phyloP scores from a whole-genome alignment of 2,888 invertebrate species.

The Acanthosepion lycidas region DNA sequence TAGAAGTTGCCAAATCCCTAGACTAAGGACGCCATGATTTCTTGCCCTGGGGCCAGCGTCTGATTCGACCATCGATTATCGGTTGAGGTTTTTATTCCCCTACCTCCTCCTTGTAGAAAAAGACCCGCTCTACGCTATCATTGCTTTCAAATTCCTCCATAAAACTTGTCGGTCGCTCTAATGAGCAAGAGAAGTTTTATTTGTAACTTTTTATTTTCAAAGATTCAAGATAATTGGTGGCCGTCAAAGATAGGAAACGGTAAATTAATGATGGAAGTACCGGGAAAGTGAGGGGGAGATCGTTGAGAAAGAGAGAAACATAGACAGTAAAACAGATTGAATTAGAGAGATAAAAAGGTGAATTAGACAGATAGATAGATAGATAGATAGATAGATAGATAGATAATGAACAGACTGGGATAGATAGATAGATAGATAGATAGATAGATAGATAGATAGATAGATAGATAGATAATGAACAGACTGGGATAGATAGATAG shows the following conservation, averaged over 20 bases:
- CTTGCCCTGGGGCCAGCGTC: neutral
- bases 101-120: neutral
- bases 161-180: neutral
- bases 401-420: too few relatives aligned
- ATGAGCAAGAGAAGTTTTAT: neutral
- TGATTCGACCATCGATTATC: slow-evolving; percentile 23
- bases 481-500: neutral
- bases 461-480: too few relatives aligned
- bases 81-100: neutral
- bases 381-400: too few relatives aligned
- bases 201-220: neutral
- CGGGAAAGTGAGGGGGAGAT: too few relatives aligned
- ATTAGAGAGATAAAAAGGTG: too few relatives aligned
- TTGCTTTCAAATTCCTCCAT: neutral
- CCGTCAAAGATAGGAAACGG: neutral
- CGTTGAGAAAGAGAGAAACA: too few relatives aligned
- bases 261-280: neutral
- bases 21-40: neutral
- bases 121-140: neutral
- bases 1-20: neutral
- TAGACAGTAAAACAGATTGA: too few relatives aligned
- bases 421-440: too few relatives aligned
- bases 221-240: neutral
- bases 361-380: neutral
- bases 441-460: neutral